Evolutionary conservation across 2,113 vertebrate genomes (phyloP).

Genomic region (Corythornis vintsioides): DNA sequence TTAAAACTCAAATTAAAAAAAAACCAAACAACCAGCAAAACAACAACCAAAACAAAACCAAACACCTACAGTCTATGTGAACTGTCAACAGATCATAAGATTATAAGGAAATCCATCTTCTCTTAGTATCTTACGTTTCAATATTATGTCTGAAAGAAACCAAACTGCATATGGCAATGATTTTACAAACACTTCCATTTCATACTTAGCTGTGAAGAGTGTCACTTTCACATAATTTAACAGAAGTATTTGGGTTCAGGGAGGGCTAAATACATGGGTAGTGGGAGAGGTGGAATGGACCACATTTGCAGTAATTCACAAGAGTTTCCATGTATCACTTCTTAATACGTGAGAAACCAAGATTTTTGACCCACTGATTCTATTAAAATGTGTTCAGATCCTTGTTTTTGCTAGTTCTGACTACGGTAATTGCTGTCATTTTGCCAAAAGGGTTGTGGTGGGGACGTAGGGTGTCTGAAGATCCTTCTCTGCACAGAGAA

Average conservation of each 20-base stretch:
- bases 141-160: neutral
- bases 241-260: neutral
- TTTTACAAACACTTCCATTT: neutral
- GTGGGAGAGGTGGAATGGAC: neutral
- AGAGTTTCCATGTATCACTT: neutral
- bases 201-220: neutral
- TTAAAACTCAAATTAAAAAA: neutral
- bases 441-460: neutral
- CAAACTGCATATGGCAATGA: neutral
- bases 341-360: neutral
- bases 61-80: neutral
- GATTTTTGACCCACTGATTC: neutral
- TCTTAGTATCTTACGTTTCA: neutral
- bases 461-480: neutral
- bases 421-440: neutral
- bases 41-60: too few relatives aligned
- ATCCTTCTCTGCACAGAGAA: too few relatives aligned
- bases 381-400: neutral
- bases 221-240: neutral
- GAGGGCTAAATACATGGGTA: rapidly evolving
- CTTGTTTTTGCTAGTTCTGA: neutral
- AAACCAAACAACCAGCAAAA: neutral
- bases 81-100: neutral
- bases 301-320: too few relatives aligned
- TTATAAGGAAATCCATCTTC: neutral